Base-by-base conservation (phyloP, 2,113 vertebrate species). In the Equus przewalskii region DNA sequence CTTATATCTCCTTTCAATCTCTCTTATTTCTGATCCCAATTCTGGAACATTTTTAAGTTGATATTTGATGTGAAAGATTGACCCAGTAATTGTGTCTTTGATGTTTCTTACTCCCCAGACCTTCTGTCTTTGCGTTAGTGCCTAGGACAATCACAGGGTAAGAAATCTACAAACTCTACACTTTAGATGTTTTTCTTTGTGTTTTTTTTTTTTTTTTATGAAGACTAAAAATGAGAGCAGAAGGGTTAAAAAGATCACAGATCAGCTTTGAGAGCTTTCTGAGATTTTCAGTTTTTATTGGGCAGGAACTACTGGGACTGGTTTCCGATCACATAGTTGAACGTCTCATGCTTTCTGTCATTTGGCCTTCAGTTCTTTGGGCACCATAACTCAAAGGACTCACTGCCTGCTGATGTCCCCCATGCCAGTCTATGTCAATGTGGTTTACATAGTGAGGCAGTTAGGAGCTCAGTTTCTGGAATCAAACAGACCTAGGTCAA, bases 51-150 rank as follows among this genome's bases (percentile, higher is more conserved):
- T 24, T 90, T 95, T 75, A n/a, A 72, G 26, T 76, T 69, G 88
- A 86, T 26, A 49, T 86, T 44, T 84, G 16, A 80, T 75, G 14
- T 64, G 24, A 51, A 89, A 75, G 41, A 19, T 26, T 33, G 0
- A 14, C 9, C 1, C 51, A 36, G 16, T 82, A 75, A 75, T 75
- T 86, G 19, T 85, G 12, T 72, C 46, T 84, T 80, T 62, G 69
- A 13, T 51, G 12, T 51, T 78, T 89, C 9, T 88, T 88, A 87
- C 4, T 65, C 26, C 44, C 41, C 6, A 21, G 72, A 79, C 75
- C 91, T 83, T 64, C 4, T 89, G 5, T 88, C 58, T 96, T 90
- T 64, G 3, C 30, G n/a, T 16, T 93, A 22, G 44, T 56, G 90
- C 26, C 21, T 33, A 92, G 11, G 26, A 19, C 3, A 84, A n/a